These are phyloP conservation scores for Horisme vitalbata DNA, from an alignment of 2,888 invertebrate genomes.

Conservation along the genomic window DNA sequence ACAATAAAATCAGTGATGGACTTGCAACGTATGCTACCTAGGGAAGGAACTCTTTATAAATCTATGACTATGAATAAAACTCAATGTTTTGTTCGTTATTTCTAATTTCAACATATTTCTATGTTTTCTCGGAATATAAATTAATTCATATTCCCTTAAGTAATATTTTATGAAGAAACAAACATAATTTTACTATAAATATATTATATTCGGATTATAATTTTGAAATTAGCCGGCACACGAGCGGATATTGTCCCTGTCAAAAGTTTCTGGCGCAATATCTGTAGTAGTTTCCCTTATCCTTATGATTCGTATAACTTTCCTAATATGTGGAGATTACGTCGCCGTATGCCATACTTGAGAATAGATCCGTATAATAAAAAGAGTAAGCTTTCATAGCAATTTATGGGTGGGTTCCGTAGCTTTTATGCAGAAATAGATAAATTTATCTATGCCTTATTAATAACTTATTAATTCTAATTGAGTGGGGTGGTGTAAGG, in stretches of 20 bases:
- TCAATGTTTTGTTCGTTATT: too few relatives aligned
- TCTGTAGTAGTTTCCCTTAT: conserved; percentile 59
- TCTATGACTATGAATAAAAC: too few relatives aligned
- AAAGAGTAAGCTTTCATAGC: conserved; percentile 5
- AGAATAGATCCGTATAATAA: conserved; percentile 58
- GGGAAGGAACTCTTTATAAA: too few relatives aligned
- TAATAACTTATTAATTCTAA: too few relatives aligned
- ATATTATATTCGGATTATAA: conserved; percentile 17
- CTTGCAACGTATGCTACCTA: too few relatives aligned
- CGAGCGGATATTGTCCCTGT: conserved; percentile 63
- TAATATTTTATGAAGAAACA: too few relatives aligned
- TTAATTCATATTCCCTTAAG: not conserved
- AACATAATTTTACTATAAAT: too few relatives aligned
- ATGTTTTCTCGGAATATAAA: too few relatives aligned
- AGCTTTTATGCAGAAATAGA: not conserved
- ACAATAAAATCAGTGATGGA: too few relatives aligned
- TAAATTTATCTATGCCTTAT: not conserved
- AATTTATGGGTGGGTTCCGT: conserved; percentile 1
- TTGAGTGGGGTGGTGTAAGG: too few relatives aligned
- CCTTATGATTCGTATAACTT: conserved; percentile 75
- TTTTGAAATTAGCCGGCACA: conserved; percentile 37
- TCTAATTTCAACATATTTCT: too few relatives aligned
- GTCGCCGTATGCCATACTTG: conserved; percentile 60
- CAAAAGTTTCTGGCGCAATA: conserved; percentile 71
- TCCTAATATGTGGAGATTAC: conserved; percentile 77